Evolutionary conservation across 1,140 invertebrate species (phyloP), one percentile per base, ranked within the genome.

Genomic region (Diuraphis noxia): DNA sequence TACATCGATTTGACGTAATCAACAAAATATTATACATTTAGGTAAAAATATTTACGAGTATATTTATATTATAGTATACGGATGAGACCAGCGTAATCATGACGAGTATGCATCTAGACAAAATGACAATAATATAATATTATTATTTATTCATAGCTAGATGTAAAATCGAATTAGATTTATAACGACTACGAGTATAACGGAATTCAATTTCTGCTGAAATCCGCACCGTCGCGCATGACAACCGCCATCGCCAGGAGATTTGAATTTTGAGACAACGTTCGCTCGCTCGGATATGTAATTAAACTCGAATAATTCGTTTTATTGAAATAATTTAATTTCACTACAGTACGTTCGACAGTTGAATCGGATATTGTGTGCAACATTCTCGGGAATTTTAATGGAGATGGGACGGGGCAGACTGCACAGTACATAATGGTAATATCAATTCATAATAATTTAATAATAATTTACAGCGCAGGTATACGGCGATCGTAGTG

Each of bases 251-350:
- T 30, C 56, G 56, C 56, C 56, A 13, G 56, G n/a, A 72, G 13
- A 72, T 72, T 72, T 72, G 30, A 72, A 72, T 72, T 72, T 17
- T n/a, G 56, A 72, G 56, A 63, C 56, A 30, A 72, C 8, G 56
- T 4, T n/a, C 13, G 56, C 30, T 72, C 30, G 56, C 30, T n/a
- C 56, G 56, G 30, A 72, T 72, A 72, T 72, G 30, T 72, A 72
- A 72, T 72, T 72, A 72, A 72, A 72, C 56, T 72, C 13, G 56
- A n/a, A 72, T 72, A 72, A 72, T 72, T 72, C 56, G 56, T 72
- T 72, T 72, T 72, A 72, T 72, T 72, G 56, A 72, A 72, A 72
- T 72, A 72, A 72, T 72, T 72, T n/a, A 72, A 72, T 72, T 72
- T n/a, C 10, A 10, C 56, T 10, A 52, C 49, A 9, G 49, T 52